These are phyloP conservation scores for Pseudorhiza aurosa DNA, from an alignment of 30 jellyfish, hydroid and myxozoan species.

Conservation along the genomic window DNA sequence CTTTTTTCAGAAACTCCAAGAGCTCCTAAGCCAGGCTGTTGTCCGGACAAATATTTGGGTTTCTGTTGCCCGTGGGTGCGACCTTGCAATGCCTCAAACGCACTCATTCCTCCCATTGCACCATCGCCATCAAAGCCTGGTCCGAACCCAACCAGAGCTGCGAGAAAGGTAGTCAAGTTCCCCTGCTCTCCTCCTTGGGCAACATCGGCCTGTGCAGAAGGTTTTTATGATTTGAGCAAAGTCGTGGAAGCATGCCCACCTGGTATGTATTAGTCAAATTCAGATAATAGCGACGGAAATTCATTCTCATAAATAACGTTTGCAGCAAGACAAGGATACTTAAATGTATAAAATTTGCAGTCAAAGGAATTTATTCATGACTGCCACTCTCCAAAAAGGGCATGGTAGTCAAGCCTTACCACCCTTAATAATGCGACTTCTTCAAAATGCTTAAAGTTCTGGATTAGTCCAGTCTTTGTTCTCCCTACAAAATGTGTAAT, in stretches of 20 bases:
- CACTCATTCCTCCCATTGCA: neutral
- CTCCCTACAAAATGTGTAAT: too few relatives aligned
- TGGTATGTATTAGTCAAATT: slow-evolving; percentile 25
- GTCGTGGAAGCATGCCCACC: slow-evolving; percentile 66
- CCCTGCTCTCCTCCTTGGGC: slow-evolving; percentile 79
- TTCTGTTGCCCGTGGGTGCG: slow-evolving; percentile 41
- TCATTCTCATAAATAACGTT: too few relatives aligned
- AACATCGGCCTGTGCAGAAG: slow-evolving; percentile 61
- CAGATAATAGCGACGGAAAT: too few relatives aligned
- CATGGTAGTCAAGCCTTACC: too few relatives aligned
- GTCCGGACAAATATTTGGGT: slow-evolving; percentile 38
- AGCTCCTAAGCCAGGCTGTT: slow-evolving; percentile 58
- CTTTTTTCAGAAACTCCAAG: slow-evolving; percentile 59
- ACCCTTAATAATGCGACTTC: too few relatives aligned
- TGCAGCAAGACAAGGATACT: too few relatives aligned
- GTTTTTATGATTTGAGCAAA: slow-evolving; percentile 39
- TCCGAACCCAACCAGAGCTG: neutral
- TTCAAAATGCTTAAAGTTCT: too few relatives aligned
- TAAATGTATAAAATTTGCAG: too few relatives aligned
- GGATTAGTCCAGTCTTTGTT: too few relatives aligned
- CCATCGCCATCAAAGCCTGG: neutral
- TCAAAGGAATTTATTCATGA: too few relatives aligned
- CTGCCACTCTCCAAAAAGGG: too few relatives aligned
- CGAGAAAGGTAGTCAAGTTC: slow-evolving; percentile 1
- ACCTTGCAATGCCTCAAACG: slow-evolving; percentile 42